Base-by-base conservation (phyloP, 2,113 vertebrate genomes). In the Tringa solitaria region DNA sequence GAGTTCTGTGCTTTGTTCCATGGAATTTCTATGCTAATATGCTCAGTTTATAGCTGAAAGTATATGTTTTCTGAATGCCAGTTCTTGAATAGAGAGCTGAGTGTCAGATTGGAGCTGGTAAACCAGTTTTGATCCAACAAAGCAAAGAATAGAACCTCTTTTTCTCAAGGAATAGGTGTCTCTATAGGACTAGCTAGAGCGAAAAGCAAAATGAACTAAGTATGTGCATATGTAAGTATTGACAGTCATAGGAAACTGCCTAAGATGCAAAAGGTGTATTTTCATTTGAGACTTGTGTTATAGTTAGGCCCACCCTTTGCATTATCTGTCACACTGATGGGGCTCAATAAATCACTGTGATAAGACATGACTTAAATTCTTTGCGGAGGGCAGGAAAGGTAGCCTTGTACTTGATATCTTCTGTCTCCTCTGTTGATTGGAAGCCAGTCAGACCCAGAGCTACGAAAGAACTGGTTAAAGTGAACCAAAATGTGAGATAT, bases 301-400 rank as follows among this genome's bases (percentile, higher is more conserved):
- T 37, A 67, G 10, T 37, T 56, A 74, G 32, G 8, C 20, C 26
- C 13, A 76, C 12, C 5, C 15, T 85, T 73, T 53, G 2, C 7
- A 26, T 59, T 56, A 30, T 18, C 23, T 69, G 7, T 70, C 32
- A 27, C 15, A 20, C 8, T 37, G 6, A 2, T 48, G 60, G 24
- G 8, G 3, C 13, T 91, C 6, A 26, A 9, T 9, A 54, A 9
- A 46, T 41, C 9, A 6, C 2, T 75, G 33, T 37, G 19, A 61
- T 65, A 11, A 53, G 3, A 13, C 37, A 61, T 17, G 8, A 16
- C 19, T 70, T 51, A n/a, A 59, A 48, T 53, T 56, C 18, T 51
- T 41, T 30, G 6, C 2, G 7, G 4, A 3, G 2, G 5, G 8
- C 13, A 37, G 32, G 2, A 10, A 87, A 41, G 5, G 8, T 39